Conservation (phyloP, 2,888 invertebrate species). For the Merodon equestris region DNA sequence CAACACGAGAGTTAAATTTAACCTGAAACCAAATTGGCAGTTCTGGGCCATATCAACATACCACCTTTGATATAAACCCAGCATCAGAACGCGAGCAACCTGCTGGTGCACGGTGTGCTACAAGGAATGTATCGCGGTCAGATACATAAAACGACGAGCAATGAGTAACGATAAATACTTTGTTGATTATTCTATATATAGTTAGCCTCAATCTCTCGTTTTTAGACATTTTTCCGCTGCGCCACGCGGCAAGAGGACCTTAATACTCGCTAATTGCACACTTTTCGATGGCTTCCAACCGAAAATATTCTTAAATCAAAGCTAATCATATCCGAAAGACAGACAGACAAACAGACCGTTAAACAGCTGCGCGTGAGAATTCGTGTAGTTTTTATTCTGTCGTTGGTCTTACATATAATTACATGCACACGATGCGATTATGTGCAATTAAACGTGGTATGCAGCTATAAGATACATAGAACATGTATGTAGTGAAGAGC, state of each 20-base stretch:
- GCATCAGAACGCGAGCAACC: no score
- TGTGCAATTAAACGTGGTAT: constrained; percentile 26
- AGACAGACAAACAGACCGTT: constrained; percentile 12
- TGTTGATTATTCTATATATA: constrained; percentile 4
- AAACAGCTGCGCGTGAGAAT: constrained; percentile 35
- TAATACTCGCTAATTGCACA: constrained; percentile 31
- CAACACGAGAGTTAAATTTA: constrained; percentile 16
- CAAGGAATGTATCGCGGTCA: no score
- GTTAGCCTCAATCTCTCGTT: constrained; percentile 38
- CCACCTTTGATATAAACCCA: constrained; percentile 21
- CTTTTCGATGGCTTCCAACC: constrained; percentile 42
- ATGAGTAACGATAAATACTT: no score
- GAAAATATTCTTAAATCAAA: constrained; percentile 45
- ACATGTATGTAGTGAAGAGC: constrained; percentile 12
- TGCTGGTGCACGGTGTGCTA: no score
- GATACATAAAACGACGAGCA: no score
- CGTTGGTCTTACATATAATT: constrained; percentile 32
- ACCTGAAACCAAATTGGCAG: constrained; percentile 31
- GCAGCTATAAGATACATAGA: no score
- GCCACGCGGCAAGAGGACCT: constrained; percentile 21
- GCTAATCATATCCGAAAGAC: no score
- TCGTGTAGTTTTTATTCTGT: constrained; percentile 1
- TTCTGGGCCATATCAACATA: constrained; percentile 52
- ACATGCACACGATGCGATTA: constrained; percentile 34
- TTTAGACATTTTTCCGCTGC: constrained; percentile 14